phyloP scores from a whole-genome alignment of 2,113 vertebrate genomes.

The Turnix velox region DNA sequence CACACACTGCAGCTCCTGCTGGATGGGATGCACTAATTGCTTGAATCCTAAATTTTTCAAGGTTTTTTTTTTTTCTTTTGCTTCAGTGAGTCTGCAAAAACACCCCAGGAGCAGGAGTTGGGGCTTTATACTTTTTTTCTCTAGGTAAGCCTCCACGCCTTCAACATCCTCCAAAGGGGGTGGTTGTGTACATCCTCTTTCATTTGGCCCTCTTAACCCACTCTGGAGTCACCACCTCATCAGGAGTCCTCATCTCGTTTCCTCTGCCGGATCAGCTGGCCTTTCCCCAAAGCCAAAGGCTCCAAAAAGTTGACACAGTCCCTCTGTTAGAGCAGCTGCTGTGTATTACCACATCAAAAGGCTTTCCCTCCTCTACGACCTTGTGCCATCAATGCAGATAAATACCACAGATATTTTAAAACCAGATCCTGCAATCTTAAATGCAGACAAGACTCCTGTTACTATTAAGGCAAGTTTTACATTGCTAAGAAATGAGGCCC shows the following conservation, averaged over 20 bases:
- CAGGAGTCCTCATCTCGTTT: rapidly evolving
- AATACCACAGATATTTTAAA: background rate
- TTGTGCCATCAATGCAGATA: background rate
- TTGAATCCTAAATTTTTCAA: background rate
- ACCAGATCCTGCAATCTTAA: background rate
- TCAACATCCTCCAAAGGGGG: no score
- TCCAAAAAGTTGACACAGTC: background rate
- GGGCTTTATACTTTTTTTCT: background rate
- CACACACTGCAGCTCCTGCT: background rate
- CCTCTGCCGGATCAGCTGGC: background rate
- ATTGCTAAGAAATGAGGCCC: background rate
- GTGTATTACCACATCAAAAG: background rate
- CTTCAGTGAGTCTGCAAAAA: background rate
- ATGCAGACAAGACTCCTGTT: background rate
- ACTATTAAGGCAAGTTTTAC: background rate
- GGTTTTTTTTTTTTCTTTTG: background rate
- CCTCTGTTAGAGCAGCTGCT: rapidly evolving
- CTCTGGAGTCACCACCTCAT: rapidly evolving
- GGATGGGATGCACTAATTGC: rapidly evolving
- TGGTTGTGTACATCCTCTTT: background rate
- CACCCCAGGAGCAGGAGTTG: background rate
- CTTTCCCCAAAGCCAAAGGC: background rate
- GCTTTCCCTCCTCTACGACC: rapidly evolving
- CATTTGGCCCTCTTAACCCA: background rate
- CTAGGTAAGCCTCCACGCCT: background rate